Evolutionary conservation across 35 echinoderm and acorn worm genomes (phyloP).

Genomic region (Ophiothrix spiculata): DNA sequence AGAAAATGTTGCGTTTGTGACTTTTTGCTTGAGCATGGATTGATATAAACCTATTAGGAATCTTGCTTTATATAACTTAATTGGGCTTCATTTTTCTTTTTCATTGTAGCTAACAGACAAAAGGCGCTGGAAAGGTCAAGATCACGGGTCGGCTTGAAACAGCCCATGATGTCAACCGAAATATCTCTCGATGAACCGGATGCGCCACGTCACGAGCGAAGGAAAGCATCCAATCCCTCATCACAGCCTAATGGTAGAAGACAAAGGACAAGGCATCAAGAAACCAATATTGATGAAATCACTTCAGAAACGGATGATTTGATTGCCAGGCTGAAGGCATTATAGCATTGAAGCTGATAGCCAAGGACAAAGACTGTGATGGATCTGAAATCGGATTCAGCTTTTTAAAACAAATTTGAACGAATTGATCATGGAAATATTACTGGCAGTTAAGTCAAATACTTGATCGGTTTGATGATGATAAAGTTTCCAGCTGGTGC

Average conservation of each 20-base stretch:
- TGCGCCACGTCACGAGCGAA: background rate
- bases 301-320: background rate
- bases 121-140: constrained; percentile 62
- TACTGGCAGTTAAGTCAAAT: background rate
- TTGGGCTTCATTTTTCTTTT: too few relatives aligned
- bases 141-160: constrained; percentile 56
- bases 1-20: too few relatives aligned
- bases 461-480: background rate
- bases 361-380: background rate
- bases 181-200: constrained; percentile 33
- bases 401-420: background rate
- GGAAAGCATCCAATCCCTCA: background rate
- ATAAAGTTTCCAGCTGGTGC: background rate
- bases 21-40: too few relatives aligned
- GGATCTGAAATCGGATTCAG: background rate
- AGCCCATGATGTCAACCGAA: constrained; percentile 25
- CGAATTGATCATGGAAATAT: background rate
- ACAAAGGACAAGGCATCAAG: background rate
- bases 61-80: too few relatives aligned
- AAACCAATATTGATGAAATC: background rate
- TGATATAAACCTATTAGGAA: too few relatives aligned
- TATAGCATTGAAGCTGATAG: background rate
- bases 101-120: constrained; percentile 40
- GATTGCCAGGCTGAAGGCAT: background rate
- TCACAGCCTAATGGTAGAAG: background rate